These are phyloP conservation scores for Latrodectus hesperus DNA, from an alignment of 2,888 invertebrate species.

Conservation along the genomic window DNA sequence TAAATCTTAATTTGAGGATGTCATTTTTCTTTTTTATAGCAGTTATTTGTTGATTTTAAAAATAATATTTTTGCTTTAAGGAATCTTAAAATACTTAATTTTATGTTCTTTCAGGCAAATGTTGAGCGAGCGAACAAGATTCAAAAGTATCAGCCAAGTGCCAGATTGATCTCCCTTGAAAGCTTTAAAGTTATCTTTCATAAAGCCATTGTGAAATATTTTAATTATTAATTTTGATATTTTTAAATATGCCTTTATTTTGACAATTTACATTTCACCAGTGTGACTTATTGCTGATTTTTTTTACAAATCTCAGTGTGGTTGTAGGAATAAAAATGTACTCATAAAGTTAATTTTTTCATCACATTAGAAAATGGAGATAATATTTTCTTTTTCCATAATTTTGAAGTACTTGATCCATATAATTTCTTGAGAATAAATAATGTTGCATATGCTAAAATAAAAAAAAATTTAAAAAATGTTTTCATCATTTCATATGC, in stretches of 20 bases:
- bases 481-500: background rate
- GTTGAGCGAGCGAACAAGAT: conserved; percentile 66
- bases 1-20: too few species aligned
- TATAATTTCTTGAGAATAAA: too few species aligned
- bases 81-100: background rate
- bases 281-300: too few species aligned
- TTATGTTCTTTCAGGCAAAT: conserved; percentile 39
- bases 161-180: conserved; percentile 60
- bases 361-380: background rate
- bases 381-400: too few species aligned
- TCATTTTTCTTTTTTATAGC: background rate
- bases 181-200: conserved; percentile 53
- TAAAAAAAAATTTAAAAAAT: background rate
- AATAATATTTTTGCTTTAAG: background rate
- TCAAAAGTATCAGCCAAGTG: conserved; percentile 68
- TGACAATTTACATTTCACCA: too few species aligned
- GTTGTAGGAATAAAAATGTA: background rate
- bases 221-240: background rate
- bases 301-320: background rate
- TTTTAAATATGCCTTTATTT: too few species aligned
- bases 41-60: conserved; percentile 2
- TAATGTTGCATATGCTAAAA: too few species aligned
- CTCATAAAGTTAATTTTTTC: background rate
- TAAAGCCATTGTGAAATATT: conserved; percentile 46
- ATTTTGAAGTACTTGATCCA: too few species aligned